Evolutionary conservation across 2,797 vertebrate species (phyloP).

Genomic region (Gymnodraco acuticeps): DNA sequence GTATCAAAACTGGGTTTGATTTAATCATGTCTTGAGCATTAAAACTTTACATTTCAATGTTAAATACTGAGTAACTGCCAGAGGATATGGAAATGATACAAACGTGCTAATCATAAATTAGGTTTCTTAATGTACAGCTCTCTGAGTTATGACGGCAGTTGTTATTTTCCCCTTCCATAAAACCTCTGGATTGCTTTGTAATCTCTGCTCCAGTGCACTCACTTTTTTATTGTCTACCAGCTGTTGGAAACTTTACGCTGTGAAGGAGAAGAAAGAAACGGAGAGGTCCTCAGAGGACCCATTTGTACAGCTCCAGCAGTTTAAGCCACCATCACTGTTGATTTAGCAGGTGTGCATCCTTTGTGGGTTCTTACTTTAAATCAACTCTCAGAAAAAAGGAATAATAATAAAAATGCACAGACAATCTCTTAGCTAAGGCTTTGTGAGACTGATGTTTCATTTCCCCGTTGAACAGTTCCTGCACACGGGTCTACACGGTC

Average conservation of each 20-base stretch:
- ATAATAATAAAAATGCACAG: conserved; percentile 17
- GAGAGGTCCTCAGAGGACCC: conserved; percentile 73
- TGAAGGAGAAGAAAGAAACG: conserved; percentile 65
- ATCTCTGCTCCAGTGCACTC: conserved; percentile 58
- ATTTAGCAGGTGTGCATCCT: conserved; percentile 68
- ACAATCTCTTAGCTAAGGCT: conserved; percentile 11
- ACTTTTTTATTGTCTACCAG: conserved; percentile 78
- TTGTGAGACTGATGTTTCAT: conserved; percentile 39
- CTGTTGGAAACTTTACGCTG: conserved; percentile 77
- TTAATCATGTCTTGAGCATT: background rate
- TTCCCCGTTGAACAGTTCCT: conserved; percentile 30
- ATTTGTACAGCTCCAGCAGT: conserved; percentile 75
- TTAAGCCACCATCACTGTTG: conserved; percentile 56
- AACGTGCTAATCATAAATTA: conserved; percentile 29
- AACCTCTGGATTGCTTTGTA: conserved; percentile 66
- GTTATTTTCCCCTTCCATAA: conserved; percentile 50
- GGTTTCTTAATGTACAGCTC: conserved; percentile 53
- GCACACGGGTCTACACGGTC: conserved; percentile 40
- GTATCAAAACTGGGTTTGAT: background rate
- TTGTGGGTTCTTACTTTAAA: conserved; percentile 55
- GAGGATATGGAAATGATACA: conserved; percentile 13
- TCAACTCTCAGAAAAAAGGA: conserved; percentile 49
- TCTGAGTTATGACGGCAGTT: conserved; percentile 36
- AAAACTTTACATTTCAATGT: background rate
- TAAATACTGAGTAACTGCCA: conserved; percentile 13